These are phyloP conservation scores for Onthophagus taurus DNA, from an alignment of 1,140 invertebrate species.

Conservation along the genomic window DNA sequence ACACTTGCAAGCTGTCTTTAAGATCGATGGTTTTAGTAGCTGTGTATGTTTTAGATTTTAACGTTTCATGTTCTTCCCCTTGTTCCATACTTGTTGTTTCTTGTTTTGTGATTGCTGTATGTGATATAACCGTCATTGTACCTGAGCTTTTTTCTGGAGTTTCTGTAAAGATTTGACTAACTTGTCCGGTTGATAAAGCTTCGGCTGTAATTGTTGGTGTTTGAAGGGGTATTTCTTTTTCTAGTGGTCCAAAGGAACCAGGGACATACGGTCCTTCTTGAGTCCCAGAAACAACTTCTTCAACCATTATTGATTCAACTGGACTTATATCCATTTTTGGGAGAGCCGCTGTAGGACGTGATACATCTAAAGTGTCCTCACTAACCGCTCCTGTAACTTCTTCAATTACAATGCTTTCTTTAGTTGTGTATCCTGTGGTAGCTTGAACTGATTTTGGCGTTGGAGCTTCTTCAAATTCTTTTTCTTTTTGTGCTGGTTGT, in stretches of 20 bases:
- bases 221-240: conserved; percentile 27
- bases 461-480: conserved; percentile 38
- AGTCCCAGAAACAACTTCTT: conserved; percentile 57
- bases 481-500: conserved; percentile 48
- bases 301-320: conserved; percentile 51
- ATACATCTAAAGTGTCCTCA: conserved; percentile 42
- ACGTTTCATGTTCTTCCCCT: conserved; percentile 39
- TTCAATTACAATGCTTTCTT: conserved; percentile 48
- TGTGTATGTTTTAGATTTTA: conserved; percentile 34
- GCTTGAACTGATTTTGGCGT: conserved; percentile 39
- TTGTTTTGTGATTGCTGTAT: conserved; percentile 44
- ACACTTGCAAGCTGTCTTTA: conserved; percentile 43
- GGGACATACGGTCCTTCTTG: conserved; percentile 69
- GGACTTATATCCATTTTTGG: conserved; percentile 52
- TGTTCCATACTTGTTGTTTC: conserved; percentile 44
- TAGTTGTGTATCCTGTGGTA: conserved; percentile 40
- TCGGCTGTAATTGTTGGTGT: conserved; percentile 42
- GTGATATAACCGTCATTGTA: conserved; percentile 43
- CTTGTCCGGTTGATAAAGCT: conserved; percentile 41
- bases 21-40: conserved; percentile 46
- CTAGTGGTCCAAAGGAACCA: conserved; percentile 53
- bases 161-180: conserved; percentile 42
- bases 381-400: conserved; percentile 52
- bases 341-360: conserved; percentile 36
- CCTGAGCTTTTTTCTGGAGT: conserved; percentile 41